These are phyloP conservation scores for Accipiter virgatus DNA, from an alignment of 2,113 vertebrate genomes.

Conservation along the genomic window DNA sequence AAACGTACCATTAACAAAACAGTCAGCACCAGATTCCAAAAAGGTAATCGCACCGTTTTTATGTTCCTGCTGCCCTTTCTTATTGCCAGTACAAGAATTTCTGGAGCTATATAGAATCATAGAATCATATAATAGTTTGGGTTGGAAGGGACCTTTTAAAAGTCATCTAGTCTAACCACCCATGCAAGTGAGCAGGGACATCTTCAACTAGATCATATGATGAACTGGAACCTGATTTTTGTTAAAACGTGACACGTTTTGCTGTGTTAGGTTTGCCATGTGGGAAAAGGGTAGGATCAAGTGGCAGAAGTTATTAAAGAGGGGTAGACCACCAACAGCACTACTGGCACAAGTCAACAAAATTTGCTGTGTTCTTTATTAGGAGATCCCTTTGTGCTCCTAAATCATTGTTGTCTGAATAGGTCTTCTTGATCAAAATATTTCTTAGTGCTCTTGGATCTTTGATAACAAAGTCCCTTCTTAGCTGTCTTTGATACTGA, in stretches of 20 bases:
- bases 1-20: not conserved
- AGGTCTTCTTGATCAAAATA: not conserved
- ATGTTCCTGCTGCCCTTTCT: not conserved
- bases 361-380: not conserved
- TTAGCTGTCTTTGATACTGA: not conserved
- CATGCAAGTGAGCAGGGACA: not conserved
- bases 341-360: not conserved
- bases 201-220: not conserved
- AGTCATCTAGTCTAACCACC: not conserved
- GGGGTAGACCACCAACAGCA: not conserved
- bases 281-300: not conserved
- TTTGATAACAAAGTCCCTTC: not conserved
- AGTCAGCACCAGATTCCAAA: not conserved
- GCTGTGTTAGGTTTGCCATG: not conserved
- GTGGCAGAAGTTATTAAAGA: not conserved
- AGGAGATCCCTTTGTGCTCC: not conserved
- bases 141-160: not conserved
- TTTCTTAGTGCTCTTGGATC: not conserved
- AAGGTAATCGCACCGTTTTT: not conserved
- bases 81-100: not conserved
- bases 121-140: not conserved
- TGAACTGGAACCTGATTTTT: not conserved
- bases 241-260: not conserved
- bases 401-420: not conserved
- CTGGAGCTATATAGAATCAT: not conserved